phyloP scores from a whole-genome alignment of 92 coral and sea anemone genomes.

The Blastomussa wellsi region DNA sequence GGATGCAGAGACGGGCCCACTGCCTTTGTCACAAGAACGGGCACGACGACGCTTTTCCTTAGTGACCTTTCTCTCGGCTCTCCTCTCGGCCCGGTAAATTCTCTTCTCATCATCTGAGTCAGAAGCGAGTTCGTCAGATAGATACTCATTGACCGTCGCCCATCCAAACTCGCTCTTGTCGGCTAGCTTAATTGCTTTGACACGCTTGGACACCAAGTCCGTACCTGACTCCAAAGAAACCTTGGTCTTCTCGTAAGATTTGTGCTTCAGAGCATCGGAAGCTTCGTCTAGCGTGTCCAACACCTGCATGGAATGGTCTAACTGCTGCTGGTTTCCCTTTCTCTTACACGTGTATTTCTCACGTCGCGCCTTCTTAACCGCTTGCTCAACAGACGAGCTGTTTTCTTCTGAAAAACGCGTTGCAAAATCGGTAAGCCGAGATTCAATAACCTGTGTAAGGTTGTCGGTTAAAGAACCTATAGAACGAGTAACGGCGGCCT shows the following conservation, averaged over 20 bases:
- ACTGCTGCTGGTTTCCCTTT: too few relatives aligned
- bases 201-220: slow-evolving; percentile 37
- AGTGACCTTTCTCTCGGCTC: slow-evolving; percentile 17
- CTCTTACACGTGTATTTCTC: slow-evolving; percentile 26
- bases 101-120: slow-evolving; percentile 31
- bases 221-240: slow-evolving; percentile 8
- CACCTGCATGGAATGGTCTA: too few relatives aligned
- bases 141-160: slow-evolving; percentile 21
- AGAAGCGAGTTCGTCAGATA: too few relatives aligned
- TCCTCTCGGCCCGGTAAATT: slow-evolving; percentile 34
- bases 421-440: neutral
- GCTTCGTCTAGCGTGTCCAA: too few relatives aligned
- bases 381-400: slow-evolving; percentile 27
- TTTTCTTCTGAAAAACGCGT: slow-evolving; percentile 37
- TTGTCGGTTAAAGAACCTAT: slow-evolving; percentile 5
- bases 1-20: neutral
- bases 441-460: neutral
- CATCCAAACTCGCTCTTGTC: slow-evolving; percentile 38
- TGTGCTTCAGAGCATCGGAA: too few relatives aligned
- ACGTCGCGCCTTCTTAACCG: slow-evolving; percentile 38
- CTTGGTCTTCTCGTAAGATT: neutral
- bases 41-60: neutral
- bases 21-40: neutral
- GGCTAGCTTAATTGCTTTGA: slow-evolving; percentile 31
- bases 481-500: neutral